Evolutionary conservation across 2,113 vertebrate species (phyloP).

Genomic region (Albula glossodonta): DNA sequence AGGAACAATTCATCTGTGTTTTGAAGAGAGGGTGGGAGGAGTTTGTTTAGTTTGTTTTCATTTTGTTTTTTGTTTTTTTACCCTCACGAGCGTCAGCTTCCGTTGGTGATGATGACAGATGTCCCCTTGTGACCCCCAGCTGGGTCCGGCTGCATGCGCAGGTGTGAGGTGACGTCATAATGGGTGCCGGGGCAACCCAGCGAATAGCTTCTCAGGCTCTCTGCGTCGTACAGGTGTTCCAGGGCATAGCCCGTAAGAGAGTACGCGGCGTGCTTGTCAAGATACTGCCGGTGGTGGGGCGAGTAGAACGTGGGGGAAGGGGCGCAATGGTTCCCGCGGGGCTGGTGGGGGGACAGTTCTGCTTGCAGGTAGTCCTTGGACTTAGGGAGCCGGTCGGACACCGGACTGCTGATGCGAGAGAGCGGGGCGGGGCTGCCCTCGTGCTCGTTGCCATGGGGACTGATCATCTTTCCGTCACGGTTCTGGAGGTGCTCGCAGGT

Average conservation of each 20-base stretch:
- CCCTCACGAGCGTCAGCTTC: conserved; percentile 79
- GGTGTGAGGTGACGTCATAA: conserved; percentile 88
- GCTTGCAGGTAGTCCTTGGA: conserved; percentile 88
- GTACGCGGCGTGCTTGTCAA: conserved; percentile 91
- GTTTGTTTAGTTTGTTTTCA: neutral
- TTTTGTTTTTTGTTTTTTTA: neutral
- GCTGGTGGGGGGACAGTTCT: conserved; percentile 81
- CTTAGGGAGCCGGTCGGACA: conserved; percentile 81
- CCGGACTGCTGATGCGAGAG: conserved; percentile 87
- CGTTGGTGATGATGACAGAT: conserved; percentile 96
- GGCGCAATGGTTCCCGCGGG: conserved; percentile 71
- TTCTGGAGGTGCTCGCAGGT: conserved; percentile 80
- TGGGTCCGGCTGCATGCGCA: conserved; percentile 87
- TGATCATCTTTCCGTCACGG: conserved; percentile 77
- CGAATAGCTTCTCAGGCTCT: conserved; percentile 87
- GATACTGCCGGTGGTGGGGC: conserved; percentile 78
- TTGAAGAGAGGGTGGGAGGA: neutral
- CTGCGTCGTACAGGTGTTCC: conserved; percentile 91
- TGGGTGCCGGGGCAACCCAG: conserved; percentile 83
- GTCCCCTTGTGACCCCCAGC: conserved; percentile 89
- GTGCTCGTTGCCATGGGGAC: conserved; percentile 78
- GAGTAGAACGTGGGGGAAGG: conserved; percentile 84
- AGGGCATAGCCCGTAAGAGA: conserved; percentile 89
- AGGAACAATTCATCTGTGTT: neutral
- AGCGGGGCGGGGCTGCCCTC: conserved; percentile 80